Percentiles rank a stretch among this genome's conserved stretches.
Evolutionary conservation across 2,888 invertebrate genomes (phyloP).

Genomic region (Lasioglossum figueresi): DNA sequence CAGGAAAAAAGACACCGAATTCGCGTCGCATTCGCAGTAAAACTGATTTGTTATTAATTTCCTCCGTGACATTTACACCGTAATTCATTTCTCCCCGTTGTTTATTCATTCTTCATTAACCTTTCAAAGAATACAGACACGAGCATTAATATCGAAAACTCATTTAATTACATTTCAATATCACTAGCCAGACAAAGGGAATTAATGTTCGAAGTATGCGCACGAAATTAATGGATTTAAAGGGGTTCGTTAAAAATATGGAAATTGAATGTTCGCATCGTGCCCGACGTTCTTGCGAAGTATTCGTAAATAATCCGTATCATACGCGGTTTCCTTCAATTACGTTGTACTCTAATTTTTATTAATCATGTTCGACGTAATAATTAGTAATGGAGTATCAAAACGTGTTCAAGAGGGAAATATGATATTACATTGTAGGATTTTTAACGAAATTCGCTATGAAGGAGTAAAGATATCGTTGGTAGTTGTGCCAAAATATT

Average conservation of each 20-base stretch:
- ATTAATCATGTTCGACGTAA: not conserved
- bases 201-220: not conserved
- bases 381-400: not conserved
- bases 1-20: not conserved
- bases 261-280: not conserved
- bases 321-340: not conserved
- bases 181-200: not conserved
- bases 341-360: not conserved
- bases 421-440: not conserved
- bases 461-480: too few relatives aligned
- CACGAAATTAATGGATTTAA: not conserved
- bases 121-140: not conserved
- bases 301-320: not conserved
- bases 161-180: not conserved
- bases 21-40: not conserved
- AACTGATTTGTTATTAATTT: not conserved
- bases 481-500: too few relatives aligned
- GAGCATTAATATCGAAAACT: not conserved
- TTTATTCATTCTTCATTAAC: constrained; percentile 9
- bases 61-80: not conserved
- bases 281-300: not conserved
- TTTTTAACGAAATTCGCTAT: not conserved
- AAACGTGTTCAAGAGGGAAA: not conserved
- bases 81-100: not conserved
- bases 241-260: not conserved